Evolutionary conservation across 1,140 invertebrate genomes (phyloP).

Genomic region (Panagrolaimus sp.): DNA sequence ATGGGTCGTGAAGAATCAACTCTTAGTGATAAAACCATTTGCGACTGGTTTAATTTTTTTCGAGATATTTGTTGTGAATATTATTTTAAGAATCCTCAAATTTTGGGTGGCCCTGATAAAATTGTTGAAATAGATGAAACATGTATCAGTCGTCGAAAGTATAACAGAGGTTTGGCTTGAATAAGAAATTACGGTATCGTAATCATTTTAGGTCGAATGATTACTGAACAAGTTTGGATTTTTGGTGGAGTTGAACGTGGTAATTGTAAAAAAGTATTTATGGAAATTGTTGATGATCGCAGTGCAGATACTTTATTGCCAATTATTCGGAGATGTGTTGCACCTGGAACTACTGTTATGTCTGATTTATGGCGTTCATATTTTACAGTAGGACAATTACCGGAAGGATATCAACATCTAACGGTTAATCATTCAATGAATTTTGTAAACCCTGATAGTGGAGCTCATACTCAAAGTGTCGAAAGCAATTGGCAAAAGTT

Average conservation of each 20-base stretch:
- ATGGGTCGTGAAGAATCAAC: no score
- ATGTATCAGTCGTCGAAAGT: not conserved
- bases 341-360: not conserved
- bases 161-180: no score
- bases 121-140: slow-evolving; percentile 3
- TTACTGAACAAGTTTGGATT: not conserved
- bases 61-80: not conserved
- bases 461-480: not conserved
- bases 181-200: no score
- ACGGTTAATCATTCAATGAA: not conserved
- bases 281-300: not conserved
- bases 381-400: not conserved
- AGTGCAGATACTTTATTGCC: not conserved
- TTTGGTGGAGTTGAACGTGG: slow-evolving; percentile 2
- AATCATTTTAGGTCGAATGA: no score
- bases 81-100: not conserved
- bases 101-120: not conserved
- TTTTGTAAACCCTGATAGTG: slow-evolving; percentile 2
- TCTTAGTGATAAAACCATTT: not conserved
- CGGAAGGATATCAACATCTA: not conserved
- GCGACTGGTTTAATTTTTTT: not conserved
- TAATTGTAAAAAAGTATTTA: slow-evolving; percentile 4
- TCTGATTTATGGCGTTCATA: not conserved
- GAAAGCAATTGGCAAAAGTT: not conserved
- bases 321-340: not conserved